Evolutionary conservation across 2,797 vertebrate genomes (phyloP).

Genomic region (Lagodon rhomboides): DNA sequence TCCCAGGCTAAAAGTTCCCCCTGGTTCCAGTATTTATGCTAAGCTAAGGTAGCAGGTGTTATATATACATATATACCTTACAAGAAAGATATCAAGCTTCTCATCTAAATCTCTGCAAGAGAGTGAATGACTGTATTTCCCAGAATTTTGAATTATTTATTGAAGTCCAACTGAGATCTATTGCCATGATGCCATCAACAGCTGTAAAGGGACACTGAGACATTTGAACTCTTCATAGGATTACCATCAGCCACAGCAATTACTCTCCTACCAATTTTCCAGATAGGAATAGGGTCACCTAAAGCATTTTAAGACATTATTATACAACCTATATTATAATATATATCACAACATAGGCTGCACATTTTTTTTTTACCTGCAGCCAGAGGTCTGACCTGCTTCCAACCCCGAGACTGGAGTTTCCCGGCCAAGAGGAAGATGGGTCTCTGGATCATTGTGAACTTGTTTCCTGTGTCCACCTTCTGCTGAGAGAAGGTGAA

Average conservation of each 20-base stretch:
- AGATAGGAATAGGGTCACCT: too few relatives aligned
- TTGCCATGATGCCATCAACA: neutral
- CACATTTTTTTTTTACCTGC: constrained; percentile 74
- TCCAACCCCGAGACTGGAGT: constrained; percentile 83
- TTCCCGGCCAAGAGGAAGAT: constrained; percentile 87
- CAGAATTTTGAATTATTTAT: too few relatives aligned
- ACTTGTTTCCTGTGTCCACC: constrained; percentile 80
- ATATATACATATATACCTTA: neutral
- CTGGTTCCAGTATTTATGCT: neutral
- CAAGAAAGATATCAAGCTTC: neutral
- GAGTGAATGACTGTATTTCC: too few relatives aligned
- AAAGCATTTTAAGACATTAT: neutral
- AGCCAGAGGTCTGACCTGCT: constrained; percentile 78
- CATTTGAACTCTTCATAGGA: neutral
- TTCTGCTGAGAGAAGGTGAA: constrained; percentile 88
- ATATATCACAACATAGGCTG: neutral
- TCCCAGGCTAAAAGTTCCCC: neutral
- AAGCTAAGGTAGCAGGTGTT: neutral
- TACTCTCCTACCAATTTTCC: neutral
- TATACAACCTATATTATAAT: neutral
- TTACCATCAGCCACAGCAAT: neutral
- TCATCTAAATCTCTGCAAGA: neutral
- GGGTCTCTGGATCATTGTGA: constrained; percentile 80
- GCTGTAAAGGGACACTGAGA: too few relatives aligned
- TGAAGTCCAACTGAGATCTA: too few relatives aligned